Evolutionary conservation across 92 coral and sea anemone genomes (phyloP), one percentile per base, ranked within the genome.

Genomic region (Porites lobata): DNA sequence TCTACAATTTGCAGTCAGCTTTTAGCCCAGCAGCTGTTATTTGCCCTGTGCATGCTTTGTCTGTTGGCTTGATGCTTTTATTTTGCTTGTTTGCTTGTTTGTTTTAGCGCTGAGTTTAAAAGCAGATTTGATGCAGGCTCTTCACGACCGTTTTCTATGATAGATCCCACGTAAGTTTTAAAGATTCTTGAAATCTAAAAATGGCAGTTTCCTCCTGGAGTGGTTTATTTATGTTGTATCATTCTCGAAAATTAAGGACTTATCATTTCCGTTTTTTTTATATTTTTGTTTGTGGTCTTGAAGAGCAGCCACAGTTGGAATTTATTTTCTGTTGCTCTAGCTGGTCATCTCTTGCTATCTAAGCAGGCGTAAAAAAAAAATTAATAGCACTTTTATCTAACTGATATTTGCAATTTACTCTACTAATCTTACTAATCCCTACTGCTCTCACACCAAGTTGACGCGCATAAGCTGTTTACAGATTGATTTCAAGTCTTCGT

Each of bases 101-200:
- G 67, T 91, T 89, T 76, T 91, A 92, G 95, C 69, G 93, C 93
- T 83, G 93, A 90, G 91, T 90, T 86, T 79, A 72, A 81, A 71
- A 84, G 61, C 88, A 89, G 89, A 65, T 77, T 68, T 61, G 78
- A 56, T 15, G 22, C 81, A 63, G 74, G 67, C 63, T 54, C 78
- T 63, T 72, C 93, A 73, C 77, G 93, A 70, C 93, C 90, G 2
- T 71, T 93, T 82, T 93, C 96, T 61, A 85, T 93, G 93, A 76
- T 90, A 50, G 87, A 84, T 73, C 15, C 87, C 79, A 84, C 74
- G 87, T 84, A 84, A 84, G 87, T 84, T 63, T 51, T 65, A 54
- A 32, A 56, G 61, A 14, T 56, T 56, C 61, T 10, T 56, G 61
- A 56, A 56, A 56, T 4, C 59, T 54, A 9, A 13, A 54, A 54